phyloP scores from a whole-genome alignment of 2,797 vertebrate species.

The Ptychobarbus kaznakovi region DNA sequence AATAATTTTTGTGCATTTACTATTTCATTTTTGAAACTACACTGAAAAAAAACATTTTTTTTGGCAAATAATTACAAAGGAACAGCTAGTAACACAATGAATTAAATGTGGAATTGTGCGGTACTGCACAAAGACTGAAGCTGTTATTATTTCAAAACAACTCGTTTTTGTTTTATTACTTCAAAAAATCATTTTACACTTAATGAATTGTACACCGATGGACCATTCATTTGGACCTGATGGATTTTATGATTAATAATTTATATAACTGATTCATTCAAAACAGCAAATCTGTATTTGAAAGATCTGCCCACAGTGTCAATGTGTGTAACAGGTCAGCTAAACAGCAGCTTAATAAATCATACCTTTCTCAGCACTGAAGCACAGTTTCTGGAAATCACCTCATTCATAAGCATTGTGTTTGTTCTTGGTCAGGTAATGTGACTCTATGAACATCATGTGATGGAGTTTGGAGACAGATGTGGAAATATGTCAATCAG shows the following conservation, averaged over 20 bases:
- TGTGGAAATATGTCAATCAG: background rate
- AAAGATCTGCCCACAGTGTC: background rate
- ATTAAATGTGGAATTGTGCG: background rate
- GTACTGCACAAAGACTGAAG: background rate
- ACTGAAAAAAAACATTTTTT: background rate
- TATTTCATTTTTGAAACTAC: background rate
- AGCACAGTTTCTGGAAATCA: background rate
- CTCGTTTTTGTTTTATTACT: background rate
- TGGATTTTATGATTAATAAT: background rate
- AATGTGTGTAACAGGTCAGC: background rate
- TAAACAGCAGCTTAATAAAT: constrained; percentile 1
- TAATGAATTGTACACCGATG: background rate
- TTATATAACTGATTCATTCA: background rate
- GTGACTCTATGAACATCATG: constrained; percentile 7
- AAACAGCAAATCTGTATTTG: background rate
- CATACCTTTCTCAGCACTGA: background rate
- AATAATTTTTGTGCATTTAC: background rate
- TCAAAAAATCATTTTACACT: background rate
- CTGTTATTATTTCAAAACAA: background rate
- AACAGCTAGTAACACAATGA: background rate
- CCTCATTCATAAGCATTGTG: background rate
- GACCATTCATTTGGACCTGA: background rate
- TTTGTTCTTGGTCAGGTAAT: constrained; percentile 13
- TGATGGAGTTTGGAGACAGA: background rate
- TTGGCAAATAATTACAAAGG: background rate